Evolutionary conservation across 2,797 vertebrate species (phyloP).

Genomic region (Alca torda): DNA sequence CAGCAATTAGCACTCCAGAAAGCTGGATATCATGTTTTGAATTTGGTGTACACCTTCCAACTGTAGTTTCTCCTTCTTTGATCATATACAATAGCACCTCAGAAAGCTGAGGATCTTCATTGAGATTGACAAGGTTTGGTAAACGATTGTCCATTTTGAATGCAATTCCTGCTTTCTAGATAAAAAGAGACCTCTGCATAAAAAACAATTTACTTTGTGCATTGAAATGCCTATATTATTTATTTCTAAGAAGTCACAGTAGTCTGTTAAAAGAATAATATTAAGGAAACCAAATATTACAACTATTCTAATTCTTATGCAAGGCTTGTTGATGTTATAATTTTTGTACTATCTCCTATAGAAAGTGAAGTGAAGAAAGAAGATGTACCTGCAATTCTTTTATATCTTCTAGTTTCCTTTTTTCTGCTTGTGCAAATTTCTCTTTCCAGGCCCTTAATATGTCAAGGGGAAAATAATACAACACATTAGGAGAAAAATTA

Average conservation of each 20-base stretch:
- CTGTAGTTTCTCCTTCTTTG: slow-evolving; percentile 90
- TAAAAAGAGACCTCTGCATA: neutral
- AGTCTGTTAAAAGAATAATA: neutral
- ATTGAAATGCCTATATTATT: neutral
- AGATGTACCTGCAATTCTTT: slow-evolving; percentile 87
- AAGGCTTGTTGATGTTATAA: neutral
- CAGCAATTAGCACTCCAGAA: slow-evolving; percentile 90
- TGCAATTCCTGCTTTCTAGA: slow-evolving; percentile 89
- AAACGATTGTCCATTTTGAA: slow-evolving; percentile 93
- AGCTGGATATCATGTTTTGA: slow-evolving; percentile 90
- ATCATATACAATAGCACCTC: slow-evolving; percentile 97
- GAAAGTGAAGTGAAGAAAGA: neutral
- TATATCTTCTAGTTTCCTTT: slow-evolving; percentile 89
- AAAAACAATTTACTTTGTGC: neutral
- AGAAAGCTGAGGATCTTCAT: slow-evolving; percentile 96
- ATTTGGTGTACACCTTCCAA: slow-evolving; percentile 84
- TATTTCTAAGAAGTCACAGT: neutral
- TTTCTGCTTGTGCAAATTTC: slow-evolving; percentile 92
- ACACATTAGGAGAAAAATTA: neutral
- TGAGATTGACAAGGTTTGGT: slow-evolving; percentile 95
- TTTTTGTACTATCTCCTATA: neutral
- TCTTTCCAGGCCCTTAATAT: slow-evolving; percentile 88
- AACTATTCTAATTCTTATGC: neutral
- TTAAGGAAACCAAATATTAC: neutral
- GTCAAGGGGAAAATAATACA: neutral